Evolutionary conservation across 23 tunicate genomes (phyloP), one percentile per base, ranked within the genome.

Genomic region (Aplidium turbinatum): DNA sequence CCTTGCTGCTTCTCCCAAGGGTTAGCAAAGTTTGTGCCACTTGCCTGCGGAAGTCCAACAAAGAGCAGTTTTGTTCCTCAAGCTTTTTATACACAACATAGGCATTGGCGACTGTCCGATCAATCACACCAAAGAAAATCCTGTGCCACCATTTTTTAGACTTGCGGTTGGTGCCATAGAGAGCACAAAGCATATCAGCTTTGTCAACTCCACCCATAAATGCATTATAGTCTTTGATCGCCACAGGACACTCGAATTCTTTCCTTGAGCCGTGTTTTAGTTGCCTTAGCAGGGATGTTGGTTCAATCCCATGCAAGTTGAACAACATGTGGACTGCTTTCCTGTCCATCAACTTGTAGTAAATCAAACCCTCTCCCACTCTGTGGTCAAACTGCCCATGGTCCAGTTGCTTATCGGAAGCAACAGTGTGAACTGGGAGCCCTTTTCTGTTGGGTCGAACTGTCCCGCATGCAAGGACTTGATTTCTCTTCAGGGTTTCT

Each of bases 391-490:
- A 52, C 18, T 51, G 68, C 3, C 58, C 79, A 33, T 48, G n/a
- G 28, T 23, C 20, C 48, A 73, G 4, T 3, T 9, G 23, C 27
- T 51, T 73, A 30, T 47, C 65, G 5, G 21, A 47, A 9, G 38
- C 52, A 13, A 47, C 2, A 3, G n/a, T 5, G n/a, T n/a, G n/a
- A n/a, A n/a, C n/a, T 9, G 79, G 79, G 11, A 73, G 32, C 33
- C 25, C 65, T 73, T 53, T 73, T 32, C 68, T 19, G 20, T 56
- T 73, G 4, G 47, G 4, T 13, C 79, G 24, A 31, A 73, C 28
- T 2, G 79, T 73, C 28, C 68, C 79, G 56, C 79, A 73, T 7
- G 66, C 79, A 38, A 47, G 33, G 29, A 73, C 31, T 32, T 23
- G 6, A 6, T 56, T 54, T 5, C 32, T 27, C 11, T 53, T 67